Base-by-base conservation (phyloP, 1,140 invertebrate species). In the Sipha flava region DNA sequence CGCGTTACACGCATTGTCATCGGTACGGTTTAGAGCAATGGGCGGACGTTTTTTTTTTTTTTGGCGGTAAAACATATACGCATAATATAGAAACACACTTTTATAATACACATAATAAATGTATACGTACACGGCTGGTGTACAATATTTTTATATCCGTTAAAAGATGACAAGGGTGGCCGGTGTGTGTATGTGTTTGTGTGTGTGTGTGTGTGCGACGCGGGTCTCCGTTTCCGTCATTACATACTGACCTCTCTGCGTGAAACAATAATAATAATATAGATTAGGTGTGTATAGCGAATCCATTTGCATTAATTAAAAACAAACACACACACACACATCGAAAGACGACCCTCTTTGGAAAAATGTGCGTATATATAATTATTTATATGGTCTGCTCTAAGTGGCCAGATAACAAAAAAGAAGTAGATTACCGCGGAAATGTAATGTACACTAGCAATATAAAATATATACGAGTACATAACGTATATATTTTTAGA, bases 301-400 rank as follows among this genome's bases (percentile, higher is more conserved):
- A 77, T 77, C 34, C 49, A 77, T 77, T 77, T 57, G 73, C 73
- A 77, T 77, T 57, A 77, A 77, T 77, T 77, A 34, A 72, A 72
- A 75, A 73, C 31, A 66, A 34, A 77, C 57, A 21, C 57, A 77
- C 31, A 57, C 73, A 34, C 52, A 37, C 73, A 43, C 5, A 59
- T 23, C 54, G 16, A 14, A 52, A n/a, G n/a, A n/a, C n/a, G 54
- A 75, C 72, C 72, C 73, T 59, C 34, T 57, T 77, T 37, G 49
- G 34, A 40, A 21, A 77, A 77, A 77, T 43, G 45, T 12, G 16
- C n/a, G n/a, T n/a, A n/a, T n/a, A n/a, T 43, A 59, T 40, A 40
- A 77, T 77, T 77, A 77, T 77, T 52, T n/a, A n/a, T n/a, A n/a
- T n/a, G n/a, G 73, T 14, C 34, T 29, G 52, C 34, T 34, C 34